Base-by-base conservation (phyloP, 1,140 invertebrate genomes). In the Drosophila aff. region DNA sequence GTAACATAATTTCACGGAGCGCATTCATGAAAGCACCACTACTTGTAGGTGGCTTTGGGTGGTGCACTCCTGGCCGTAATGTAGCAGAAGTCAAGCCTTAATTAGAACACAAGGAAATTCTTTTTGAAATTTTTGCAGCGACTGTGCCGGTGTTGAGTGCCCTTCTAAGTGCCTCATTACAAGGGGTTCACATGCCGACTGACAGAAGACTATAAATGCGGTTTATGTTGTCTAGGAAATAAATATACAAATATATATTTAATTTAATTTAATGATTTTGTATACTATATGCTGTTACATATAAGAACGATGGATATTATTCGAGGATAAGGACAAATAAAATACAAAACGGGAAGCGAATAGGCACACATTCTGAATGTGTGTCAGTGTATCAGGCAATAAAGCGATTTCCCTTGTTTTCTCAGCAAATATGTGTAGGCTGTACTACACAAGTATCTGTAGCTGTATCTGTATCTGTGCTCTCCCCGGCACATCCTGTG, bases 61-160 rank as follows among this genome's bases (percentile, higher is more conserved):
- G 13, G 13, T 8, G 59, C 58, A 63, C 64, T 66, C 31, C 41
- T 63, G 33, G 31, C 31, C 58, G 64, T 66, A 66, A 66, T 66
- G 64, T 63, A 46, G 33, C 64, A 43, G 28, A 63, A 44, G 64
- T 33, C 23, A 28, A 66, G 64, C 41, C 64, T 33, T 63, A 63
- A 66, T 66, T 66, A 66, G 58, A 66, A 44, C 64, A 63, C 41
- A 36, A 63, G 41, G 64, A 46, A 63, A 59, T 59, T 36, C 60
- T 63, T 63, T 62, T 62, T 16, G 31, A 31, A 21, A 18, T 44
- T 44, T 44, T 26, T 16, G 16, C 23, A 41, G 55, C 10, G 21
- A 36, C 55, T 57, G 18, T 28, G 47, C 36, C 26, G 11, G 26
- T 31, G 33, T 55, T 55, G 52, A 55, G 52, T 26, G 53, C 11